These are phyloP conservation scores for Heliconius charithonia DNA, from an alignment of 2,888 invertebrate genomes.

Conservation along the genomic window DNA sequence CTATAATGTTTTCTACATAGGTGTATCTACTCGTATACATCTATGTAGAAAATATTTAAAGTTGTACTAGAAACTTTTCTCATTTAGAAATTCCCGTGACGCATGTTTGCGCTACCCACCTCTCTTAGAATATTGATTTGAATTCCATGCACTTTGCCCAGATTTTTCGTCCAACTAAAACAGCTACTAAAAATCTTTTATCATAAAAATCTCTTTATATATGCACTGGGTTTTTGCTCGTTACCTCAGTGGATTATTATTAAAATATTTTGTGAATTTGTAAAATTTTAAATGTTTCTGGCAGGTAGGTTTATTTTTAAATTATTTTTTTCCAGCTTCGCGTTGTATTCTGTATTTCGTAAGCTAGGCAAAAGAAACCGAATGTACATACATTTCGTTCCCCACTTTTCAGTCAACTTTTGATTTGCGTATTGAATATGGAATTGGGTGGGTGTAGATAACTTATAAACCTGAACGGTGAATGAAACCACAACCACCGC, in stretches of 20 bases:
- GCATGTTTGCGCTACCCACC: conserved; percentile 13
- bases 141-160: conserved; percentile 37
- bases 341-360: no score
- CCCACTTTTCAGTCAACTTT: no score
- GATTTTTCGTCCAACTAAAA: conserved; percentile 30
- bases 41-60: neutral
- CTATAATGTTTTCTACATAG: no score
- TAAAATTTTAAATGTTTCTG: neutral
- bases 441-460: no score
- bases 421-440: no score
- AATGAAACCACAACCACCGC: no score
- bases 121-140: conserved; percentile 37
- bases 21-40: neutral
- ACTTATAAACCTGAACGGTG: no score
- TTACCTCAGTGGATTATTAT: neutral
- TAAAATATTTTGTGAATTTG: conserved; percentile 3
- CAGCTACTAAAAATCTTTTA: conserved; percentile 29
- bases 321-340: neutral
- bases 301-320: neutral
- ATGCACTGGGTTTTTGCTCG: neutral
- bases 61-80: neutral
- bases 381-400: no score
- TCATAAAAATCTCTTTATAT: conserved; percentile 26
- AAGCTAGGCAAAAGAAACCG: no score
- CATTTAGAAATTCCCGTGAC: conserved; percentile 15